phyloP scores from a whole-genome alignment of 2,797 vertebrate genomes.

The Nyctibius grandis region DNA sequence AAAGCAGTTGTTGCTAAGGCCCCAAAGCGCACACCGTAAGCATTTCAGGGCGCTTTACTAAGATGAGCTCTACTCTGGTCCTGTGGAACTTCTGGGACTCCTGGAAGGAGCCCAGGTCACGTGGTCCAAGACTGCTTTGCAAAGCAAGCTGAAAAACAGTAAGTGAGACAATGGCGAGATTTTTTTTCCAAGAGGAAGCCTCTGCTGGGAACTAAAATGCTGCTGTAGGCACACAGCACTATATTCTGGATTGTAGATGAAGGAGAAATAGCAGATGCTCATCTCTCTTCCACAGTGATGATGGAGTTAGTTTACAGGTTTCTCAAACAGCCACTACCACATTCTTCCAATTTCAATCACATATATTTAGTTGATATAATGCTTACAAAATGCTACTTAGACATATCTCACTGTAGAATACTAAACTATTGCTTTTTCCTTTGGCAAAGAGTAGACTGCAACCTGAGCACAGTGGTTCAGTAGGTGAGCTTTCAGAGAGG shows the following conservation, averaged over 20 bases:
- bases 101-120: neutral
- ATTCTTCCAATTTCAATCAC: neutral
- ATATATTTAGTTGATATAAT: neutral
- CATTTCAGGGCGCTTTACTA: neutral
- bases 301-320: neutral
- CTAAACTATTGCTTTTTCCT: neutral
- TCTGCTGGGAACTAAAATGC: neutral
- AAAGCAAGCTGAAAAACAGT: neutral
- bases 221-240: neutral
- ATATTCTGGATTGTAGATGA: neutral
- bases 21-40: rapidly evolving
- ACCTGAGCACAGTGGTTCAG: neutral
- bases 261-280: neutral
- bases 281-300: neutral
- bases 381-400: neutral
- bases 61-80: neutral
- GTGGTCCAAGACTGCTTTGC: neutral
- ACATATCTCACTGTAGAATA: neutral
- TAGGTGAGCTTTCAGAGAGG: neutral
- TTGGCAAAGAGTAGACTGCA: neutral
- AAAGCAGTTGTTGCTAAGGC: neutral
- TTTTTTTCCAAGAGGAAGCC: neutral
- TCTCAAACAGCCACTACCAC: neutral
- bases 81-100: neutral
- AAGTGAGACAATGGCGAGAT: neutral